These are phyloP conservation scores for Malurus splendens DNA, from an alignment of 2,797 vertebrate genomes.

Conservation along the genomic window DNA sequence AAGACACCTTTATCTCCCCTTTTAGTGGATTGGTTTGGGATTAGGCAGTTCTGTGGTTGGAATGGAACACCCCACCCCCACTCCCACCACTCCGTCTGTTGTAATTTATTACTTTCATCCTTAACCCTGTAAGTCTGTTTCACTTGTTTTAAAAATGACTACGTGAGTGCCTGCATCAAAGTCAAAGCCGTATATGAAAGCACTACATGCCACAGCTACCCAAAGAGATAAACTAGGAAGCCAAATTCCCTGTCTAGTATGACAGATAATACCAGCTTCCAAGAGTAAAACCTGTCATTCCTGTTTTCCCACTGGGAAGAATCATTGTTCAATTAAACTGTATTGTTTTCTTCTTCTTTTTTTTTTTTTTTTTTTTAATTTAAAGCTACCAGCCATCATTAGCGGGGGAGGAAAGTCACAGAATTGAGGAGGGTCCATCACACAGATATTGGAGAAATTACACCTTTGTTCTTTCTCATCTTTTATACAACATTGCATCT, in stretches of 20 bases:
- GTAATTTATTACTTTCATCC: not conserved
- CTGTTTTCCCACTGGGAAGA: slow-evolving; percentile 17
- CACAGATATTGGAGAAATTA: not conserved
- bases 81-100: not conserved
- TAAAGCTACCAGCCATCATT: not conserved
- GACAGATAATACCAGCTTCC: slow-evolving; percentile 17
- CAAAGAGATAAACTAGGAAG: not conserved
- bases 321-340: slow-evolving; percentile 1
- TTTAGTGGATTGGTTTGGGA: slow-evolving; percentile 4
- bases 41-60: not conserved
- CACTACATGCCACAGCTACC: not conserved
- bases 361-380: not conserved
- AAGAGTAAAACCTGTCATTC: not conserved
- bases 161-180: not conserved
- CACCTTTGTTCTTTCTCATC: not conserved
- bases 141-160: not conserved
- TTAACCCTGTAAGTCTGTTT: slow-evolving; percentile 1
- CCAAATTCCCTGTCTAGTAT: not conserved
- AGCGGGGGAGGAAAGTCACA: not conserved
- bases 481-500: not conserved
- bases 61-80: not conserved
- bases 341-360: not conserved
- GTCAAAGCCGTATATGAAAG: not conserved
- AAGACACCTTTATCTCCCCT: slow-evolving; percentile 9
- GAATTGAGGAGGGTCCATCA: not conserved